Percentiles rank a stretch among this genome's conserved stretches.
phyloP scores from a whole-genome alignment of 2,113 vertebrate species.

The Tor tambroides region DNA sequence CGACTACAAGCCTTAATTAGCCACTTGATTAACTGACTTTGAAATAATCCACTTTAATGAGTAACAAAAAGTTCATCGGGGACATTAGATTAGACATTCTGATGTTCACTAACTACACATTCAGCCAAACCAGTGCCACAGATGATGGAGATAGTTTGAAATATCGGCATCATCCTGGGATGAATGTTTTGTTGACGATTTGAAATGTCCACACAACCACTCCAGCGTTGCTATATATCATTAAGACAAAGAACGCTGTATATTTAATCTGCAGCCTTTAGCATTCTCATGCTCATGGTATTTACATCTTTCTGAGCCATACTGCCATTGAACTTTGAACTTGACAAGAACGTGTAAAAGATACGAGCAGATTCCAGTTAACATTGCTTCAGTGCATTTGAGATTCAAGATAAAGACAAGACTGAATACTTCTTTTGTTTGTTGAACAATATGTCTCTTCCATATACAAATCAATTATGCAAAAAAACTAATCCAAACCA shows the following conservation, averaged over 20 bases:
- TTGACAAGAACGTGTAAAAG: not conserved
- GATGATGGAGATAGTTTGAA: not conserved
- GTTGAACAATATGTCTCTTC: too few relatives aligned
- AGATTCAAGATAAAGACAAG: too few relatives aligned
- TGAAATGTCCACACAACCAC: too few relatives aligned
- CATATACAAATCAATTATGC: too few relatives aligned
- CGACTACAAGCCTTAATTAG: conserved; percentile 9
- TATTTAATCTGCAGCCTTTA: not conserved
- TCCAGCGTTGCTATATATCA: not conserved
- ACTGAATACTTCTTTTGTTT: too few relatives aligned
- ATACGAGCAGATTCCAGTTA: too few relatives aligned
- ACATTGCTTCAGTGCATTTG: too few relatives aligned
- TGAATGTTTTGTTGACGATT: not conserved
- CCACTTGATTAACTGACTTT: conserved; percentile 1
- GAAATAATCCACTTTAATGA: conserved; percentile 31
- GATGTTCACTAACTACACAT: not conserved
- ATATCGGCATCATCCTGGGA: not conserved
- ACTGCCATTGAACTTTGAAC: not conserved
- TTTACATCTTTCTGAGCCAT: not conserved
- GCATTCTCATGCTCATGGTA: not conserved
- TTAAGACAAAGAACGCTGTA: not conserved
- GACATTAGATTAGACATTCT: not conserved
- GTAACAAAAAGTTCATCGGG: conserved; percentile 8
- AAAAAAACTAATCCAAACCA: too few relatives aligned
- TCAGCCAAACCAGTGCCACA: not conserved